Base-by-base conservation (phyloP, 2,113 vertebrate genomes). In the Pelecanoides urinatrix region DNA sequence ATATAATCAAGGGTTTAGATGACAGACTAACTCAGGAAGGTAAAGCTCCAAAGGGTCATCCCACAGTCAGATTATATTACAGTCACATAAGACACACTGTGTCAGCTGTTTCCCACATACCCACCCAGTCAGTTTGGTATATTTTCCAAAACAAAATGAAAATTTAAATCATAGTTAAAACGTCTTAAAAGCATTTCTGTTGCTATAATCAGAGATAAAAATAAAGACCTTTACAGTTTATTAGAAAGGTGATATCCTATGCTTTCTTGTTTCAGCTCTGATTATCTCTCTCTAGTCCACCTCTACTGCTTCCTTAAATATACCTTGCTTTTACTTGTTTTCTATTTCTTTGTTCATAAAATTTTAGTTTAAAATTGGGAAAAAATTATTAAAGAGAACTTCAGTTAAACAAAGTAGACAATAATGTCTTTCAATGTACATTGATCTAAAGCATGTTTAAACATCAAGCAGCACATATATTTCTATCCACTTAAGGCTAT, bases 131-230 rank as follows among this genome's bases (percentile, higher is more conserved):
- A 72, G 53, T 86, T 93, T 88, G 86, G 77, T 45, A 34, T 15
- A 79, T 96, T 97, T 96, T 97, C 96, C 96, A 96, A 97, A 97
- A 94, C 92, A 97, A 97, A 96, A 96, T 15, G 10, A 94, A 97
- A 95, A 94, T 70, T 85, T 95, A 84, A 96, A 96, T 97, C 87
- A 90, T 86, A 89, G 49, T 90, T 83, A 68, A 91, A 70, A 53
- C 17, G 27, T 83, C 83, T 58, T 96, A 90, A 94, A 96, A 97
- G 81, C 71, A 87, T 81, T 97, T 97, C 90, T 96, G 85, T 89
- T 95, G 89, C 96, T 95, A 49, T 96, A 96, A 96, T 93, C 86
- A 86, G 90, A 96, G 76, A 16, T 93, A 30, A 42, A 42, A 42
- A 73, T 89, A 85, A 62, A 79, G n/a, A 83, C 16, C 50, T 53